phyloP scores from a whole-genome alignment of 2,113 vertebrate species.

The Diphyllodes magnificus region DNA sequence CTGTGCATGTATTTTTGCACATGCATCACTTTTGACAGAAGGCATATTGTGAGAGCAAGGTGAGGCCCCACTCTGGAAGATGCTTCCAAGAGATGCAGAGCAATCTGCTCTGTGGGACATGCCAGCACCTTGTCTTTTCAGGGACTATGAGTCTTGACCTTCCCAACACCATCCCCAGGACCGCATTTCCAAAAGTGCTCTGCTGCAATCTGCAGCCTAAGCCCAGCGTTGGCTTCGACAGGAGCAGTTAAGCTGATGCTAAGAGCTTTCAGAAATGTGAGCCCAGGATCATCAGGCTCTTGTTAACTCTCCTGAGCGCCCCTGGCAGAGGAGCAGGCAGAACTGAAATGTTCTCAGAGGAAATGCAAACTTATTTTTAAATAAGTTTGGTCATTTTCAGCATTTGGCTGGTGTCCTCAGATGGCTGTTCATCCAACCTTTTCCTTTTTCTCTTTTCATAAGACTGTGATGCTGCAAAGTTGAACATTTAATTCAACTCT shows the following conservation, averaged over 20 bases:
- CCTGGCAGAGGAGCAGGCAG: neutral
- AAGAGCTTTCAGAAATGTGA: neutral
- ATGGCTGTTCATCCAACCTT: neutral
- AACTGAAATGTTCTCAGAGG: neutral
- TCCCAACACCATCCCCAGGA: neutral
- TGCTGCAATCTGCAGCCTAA: neutral
- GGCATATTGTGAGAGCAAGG: neutral
- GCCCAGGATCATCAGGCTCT: neutral
- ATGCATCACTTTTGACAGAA: neutral
- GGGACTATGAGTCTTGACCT: neutral
- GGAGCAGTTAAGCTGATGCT: neutral
- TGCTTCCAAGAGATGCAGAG: neutral
- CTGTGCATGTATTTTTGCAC: neutral
- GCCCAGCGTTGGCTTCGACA: neutral
- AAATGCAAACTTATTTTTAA: neutral
- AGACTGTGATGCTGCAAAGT: neutral
- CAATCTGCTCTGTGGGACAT: neutral
- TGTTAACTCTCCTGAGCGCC: neutral
- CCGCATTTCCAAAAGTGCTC: neutral
- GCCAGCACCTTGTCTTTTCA: neutral
- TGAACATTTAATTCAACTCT: neutral
- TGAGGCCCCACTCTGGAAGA: neutral
- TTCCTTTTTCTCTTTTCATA: neutral
- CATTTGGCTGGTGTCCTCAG: neutral
- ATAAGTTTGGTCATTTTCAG: neutral